These are phyloP conservation scores for Oophaga pumilio DNA, from an alignment of 2,113 vertebrate genomes.

Conservation along the genomic window DNA sequence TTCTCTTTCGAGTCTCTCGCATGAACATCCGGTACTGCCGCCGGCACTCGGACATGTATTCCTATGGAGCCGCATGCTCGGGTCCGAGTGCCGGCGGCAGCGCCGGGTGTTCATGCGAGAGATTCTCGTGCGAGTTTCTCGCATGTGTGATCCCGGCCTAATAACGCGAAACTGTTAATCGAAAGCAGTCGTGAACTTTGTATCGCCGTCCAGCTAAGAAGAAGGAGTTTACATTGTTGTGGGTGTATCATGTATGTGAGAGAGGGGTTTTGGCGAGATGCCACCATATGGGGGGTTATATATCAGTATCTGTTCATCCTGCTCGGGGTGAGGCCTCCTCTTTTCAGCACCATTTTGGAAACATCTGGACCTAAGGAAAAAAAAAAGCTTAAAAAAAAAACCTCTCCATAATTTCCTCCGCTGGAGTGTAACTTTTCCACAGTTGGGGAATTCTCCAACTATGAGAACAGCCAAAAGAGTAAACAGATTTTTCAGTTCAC, in stretches of 20 bases:
- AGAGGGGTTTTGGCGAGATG: slow-evolving; percentile 38
- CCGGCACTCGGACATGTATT: too few species aligned
- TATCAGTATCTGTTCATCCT: slow-evolving; percentile 28
- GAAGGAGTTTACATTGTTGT: background rate
- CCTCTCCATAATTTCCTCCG: slow-evolving; percentile 63
- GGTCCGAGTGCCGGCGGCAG: too few species aligned
- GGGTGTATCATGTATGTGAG: background rate
- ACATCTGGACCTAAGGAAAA: slow-evolving; percentile 64
- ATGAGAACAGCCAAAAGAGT: slow-evolving; percentile 64
- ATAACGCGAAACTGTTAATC: background rate
- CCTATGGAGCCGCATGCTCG: too few species aligned
- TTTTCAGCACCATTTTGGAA: slow-evolving; percentile 54
- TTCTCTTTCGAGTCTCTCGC: too few species aligned
- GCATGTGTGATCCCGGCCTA: too few species aligned
- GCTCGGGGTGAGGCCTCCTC: slow-evolving; percentile 58
- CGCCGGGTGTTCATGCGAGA: too few species aligned
- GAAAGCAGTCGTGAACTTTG: background rate
- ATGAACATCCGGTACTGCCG: too few species aligned
- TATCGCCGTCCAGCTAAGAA: background rate
- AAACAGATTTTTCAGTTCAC: slow-evolving; percentile 60
- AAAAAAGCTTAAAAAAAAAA: slow-evolving; percentile 17
- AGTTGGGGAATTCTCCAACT: slow-evolving; percentile 64
- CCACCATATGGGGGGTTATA: slow-evolving; percentile 37
- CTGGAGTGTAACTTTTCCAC: slow-evolving; percentile 57
- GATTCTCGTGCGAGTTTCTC: too few species aligned